Evolutionary conservation across 2,797 vertebrate genomes (phyloP).

Genomic region (Darevskia mixta): DNA sequence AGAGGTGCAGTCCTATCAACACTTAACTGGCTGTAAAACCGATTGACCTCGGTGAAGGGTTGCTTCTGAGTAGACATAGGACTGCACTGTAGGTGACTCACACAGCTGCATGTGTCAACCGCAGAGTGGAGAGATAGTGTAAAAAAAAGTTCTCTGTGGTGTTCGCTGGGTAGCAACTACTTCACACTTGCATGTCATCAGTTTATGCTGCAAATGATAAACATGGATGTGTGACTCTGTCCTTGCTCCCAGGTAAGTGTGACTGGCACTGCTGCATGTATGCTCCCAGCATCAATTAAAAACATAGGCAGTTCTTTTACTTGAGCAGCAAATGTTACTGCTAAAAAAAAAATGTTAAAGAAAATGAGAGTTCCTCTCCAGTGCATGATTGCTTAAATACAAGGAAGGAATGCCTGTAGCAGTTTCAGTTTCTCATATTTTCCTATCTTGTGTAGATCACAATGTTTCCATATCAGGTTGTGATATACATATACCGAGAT

Average conservation of each 20-base stretch:
- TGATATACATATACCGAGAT: too few species aligned
- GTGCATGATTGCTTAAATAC: neutral
- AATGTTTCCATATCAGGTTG: too few species aligned
- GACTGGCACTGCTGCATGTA: neutral
- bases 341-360: neutral
- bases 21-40: neutral
- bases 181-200: neutral
- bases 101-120: neutral
- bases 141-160: neutral
- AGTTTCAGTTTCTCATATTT: too few species aligned
- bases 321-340: neutral
- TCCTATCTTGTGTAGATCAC: too few species aligned
- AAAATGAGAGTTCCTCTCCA: neutral
- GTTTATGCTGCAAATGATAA: neutral
- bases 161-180: neutral
- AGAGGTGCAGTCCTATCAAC: neutral
- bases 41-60: neutral
- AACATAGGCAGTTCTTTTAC: neutral
- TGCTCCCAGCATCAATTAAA: neutral
- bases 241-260: neutral
- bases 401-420: too few species aligned
- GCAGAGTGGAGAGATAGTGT: neutral
- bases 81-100: neutral
- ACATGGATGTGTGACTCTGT: neutral
- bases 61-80: neutral